Evolutionary conservation across 1,140 invertebrate species (phyloP).

Genomic region (Psix sp.): DNA sequence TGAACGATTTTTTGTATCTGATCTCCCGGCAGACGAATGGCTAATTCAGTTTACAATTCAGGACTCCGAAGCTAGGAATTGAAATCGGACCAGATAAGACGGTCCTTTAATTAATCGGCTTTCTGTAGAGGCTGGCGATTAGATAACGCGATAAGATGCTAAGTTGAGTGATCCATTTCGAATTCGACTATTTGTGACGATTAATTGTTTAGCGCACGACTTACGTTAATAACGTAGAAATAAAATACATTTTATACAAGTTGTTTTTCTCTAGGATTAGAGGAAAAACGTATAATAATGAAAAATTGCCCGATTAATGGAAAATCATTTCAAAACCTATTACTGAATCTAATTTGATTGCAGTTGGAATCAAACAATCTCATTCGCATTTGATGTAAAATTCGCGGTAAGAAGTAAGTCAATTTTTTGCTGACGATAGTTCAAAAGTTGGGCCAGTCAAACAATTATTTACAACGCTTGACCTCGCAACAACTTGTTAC

Average conservation of each 20-base stretch:
- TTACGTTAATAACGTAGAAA: conserved; percentile 41
- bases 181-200: conserved; percentile 18
- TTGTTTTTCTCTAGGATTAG: no score
- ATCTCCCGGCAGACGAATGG: conserved; percentile 5
- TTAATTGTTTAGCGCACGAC: conserved; percentile 29
- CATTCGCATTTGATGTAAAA: no score
- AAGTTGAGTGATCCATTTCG: conserved; percentile 1
- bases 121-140: not conserved
- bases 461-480: conserved; percentile 28
- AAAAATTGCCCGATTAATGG: no score
- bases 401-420: conserved; percentile 8
- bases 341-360: no score
- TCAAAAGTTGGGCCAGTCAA: conserved; percentile 7
- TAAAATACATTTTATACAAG: no score
- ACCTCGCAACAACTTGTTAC: conserved; percentile 26
- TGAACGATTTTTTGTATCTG: conserved; percentile 19
- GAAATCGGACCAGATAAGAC: conserved; percentile 1
- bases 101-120: conserved; percentile 5
- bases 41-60: conserved; percentile 20
- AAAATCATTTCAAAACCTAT: no score
- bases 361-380: no score
- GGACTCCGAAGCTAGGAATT: conserved; percentile 8
- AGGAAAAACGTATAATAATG: no score
- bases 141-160: conserved; percentile 9
- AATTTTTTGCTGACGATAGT: conserved; percentile 10